Evolutionary conservation across 2,113 vertebrate genomes (phyloP).

Genomic region (Rana temporaria): DNA sequence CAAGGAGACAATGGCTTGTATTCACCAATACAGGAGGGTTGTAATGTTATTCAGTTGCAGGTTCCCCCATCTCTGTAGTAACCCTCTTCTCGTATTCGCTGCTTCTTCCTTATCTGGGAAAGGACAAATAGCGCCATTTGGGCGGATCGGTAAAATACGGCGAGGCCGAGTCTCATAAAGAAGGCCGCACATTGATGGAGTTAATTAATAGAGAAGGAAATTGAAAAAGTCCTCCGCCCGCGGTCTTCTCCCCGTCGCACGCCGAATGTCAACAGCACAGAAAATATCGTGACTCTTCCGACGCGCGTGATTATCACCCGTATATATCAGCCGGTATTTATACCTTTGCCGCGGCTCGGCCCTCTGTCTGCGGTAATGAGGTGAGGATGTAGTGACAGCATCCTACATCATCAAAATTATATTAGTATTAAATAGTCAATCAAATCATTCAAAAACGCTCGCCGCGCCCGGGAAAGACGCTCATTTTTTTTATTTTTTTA

Average conservation of each 20-base stretch:
- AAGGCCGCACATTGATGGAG: slow-evolving; percentile 37
- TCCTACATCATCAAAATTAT: slow-evolving; percentile 57
- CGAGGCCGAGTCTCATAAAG: not conserved
- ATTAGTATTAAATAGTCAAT: slow-evolving; percentile 59
- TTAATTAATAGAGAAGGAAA: slow-evolving; percentile 46
- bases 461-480: not conserved
- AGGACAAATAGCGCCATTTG: slow-evolving; percentile 4
- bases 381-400: slow-evolving; percentile 52
- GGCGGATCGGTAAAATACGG: not conserved
- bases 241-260: not conserved
- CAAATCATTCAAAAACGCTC: slow-evolving; percentile 46
- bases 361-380: slow-evolving; percentile 51
- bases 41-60: too few relatives aligned
- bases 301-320: slow-evolving; percentile 22
- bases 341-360: slow-evolving; percentile 14
- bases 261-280: slow-evolving; percentile 3
- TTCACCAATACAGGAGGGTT: too few relatives aligned
- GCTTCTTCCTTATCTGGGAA: slow-evolving; percentile 28
- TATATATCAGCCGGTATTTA: slow-evolving; percentile 54
- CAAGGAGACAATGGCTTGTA: too few relatives aligned
- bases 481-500: slow-evolving; percentile 37
- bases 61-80: not conserved
- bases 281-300: slow-evolving; percentile 1
- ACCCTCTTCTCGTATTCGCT: not conserved
- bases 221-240: slow-evolving; percentile 5